Evolutionary conservation across 1,140 invertebrate species (phyloP), one percentile per base, ranked within the genome.

Genomic region (Brachystomella parvula): DNA sequence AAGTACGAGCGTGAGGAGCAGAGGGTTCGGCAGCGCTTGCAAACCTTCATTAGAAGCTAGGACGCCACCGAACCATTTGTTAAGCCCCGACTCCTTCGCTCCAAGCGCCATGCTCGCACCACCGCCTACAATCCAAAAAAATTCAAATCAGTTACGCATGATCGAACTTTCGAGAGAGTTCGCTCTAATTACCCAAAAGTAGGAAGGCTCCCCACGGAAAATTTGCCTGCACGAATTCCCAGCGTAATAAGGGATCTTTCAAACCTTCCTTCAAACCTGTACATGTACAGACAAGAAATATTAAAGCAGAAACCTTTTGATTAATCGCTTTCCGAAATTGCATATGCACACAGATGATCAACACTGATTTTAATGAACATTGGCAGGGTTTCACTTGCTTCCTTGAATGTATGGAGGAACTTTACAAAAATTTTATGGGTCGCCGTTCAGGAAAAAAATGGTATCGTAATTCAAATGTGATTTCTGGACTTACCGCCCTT

Each of bases 71-170:
- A 94, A 81, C 77, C 87, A 82, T 3, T 78, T 76, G 0, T 90
- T 91, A 70, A 94, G 83, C 0, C 87, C 87, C 0, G 89, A 91
- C 17, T 79, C 81, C 73, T 88, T 86, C 67, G 88, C 89, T 57
- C 87, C 92, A 47, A 87, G 83, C 0, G 93, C 92, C 47, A 96
- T 81, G 0, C 92, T 90, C 77, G 94, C 94, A 0, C 92, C 92
- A 47, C 90, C 91, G 31, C 90, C 86, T 76, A 17, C 3, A 24
- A 53, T 19, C n/a, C n/a, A 61, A 47, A 58, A 3, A 61, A 61
- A 67, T 47, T 30, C 15, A 59, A 61, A 62, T 35, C 6, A 61
- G 21, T 29, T 32, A 28, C 15, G 28, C 30, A 32, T n/a, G n/a
- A 33, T 56, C 12, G n/a, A 29, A 29, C 15, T 19, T 26, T 31